phyloP scores from a whole-genome alignment of 2,888 invertebrate genomes.

The Orthosia cruda region DNA sequence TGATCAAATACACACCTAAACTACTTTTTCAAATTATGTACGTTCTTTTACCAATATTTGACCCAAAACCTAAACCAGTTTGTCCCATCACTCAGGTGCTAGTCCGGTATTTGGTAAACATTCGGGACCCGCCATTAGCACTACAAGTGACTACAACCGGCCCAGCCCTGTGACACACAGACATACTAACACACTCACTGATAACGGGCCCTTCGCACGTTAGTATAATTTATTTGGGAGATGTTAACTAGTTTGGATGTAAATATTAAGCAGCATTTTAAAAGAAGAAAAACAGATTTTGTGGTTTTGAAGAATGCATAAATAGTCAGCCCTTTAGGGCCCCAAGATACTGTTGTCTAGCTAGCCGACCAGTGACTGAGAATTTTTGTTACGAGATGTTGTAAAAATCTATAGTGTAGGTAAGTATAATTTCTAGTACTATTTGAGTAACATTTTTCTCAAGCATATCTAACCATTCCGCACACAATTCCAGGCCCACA shows the following conservation, averaged over 20 bases:
- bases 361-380: neutral
- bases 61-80: slow-evolving; percentile 61
- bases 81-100: slow-evolving; percentile 21
- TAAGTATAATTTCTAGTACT: no score
- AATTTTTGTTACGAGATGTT: no score
- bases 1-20: neutral
- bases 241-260: slow-evolving; percentile 10
- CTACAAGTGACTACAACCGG: slow-evolving; percentile 18
- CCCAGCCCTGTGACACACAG: slow-evolving; percentile 76
- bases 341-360: no score
- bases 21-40: neutral
- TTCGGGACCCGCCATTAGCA: slow-evolving; percentile 70
- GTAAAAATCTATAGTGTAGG: no score
- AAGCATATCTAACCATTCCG: neutral
- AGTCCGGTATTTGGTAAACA: slow-evolving; percentile 59
- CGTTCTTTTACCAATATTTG: slow-evolving; percentile 26
- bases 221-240: slow-evolving; percentile 27
- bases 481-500: neutral
- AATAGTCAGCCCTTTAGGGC: neutral
- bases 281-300: neutral
- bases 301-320: neutral
- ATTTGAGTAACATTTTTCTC: no score
- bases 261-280: neutral
- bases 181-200: slow-evolving; percentile 64
- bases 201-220: slow-evolving; percentile 64